Percentiles rank a stretch among this genome's conserved stretches.
Evolutionary conservation across 2,888 invertebrate species (phyloP).

Genomic region (Artemia sp.): DNA sequence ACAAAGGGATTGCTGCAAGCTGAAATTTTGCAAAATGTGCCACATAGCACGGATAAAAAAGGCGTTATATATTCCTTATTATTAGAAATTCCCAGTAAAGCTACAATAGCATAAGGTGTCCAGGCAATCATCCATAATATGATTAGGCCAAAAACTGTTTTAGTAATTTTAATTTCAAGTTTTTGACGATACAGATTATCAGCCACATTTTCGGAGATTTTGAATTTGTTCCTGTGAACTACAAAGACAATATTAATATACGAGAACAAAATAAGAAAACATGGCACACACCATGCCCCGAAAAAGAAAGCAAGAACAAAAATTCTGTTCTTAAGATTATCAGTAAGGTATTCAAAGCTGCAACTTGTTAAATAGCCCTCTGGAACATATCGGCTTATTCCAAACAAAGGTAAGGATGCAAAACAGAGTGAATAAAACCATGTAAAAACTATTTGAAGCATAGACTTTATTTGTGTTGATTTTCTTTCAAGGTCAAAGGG

Average conservation of each 20-base stretch:
- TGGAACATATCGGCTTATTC: conserved; percentile 57
- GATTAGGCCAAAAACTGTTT: conserved; percentile 17
- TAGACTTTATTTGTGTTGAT: conserved; percentile 39
- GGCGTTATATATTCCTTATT: background rate
- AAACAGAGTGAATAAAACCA: conserved; percentile 58
- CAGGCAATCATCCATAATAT: conserved; percentile 18
- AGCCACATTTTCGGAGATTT: background rate
- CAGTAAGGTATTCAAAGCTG: conserved; percentile 64
- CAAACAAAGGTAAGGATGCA: conserved; percentile 51
- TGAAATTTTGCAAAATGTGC: conserved; percentile 8
- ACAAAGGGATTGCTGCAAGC: background rate
- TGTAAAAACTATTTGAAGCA: conserved; percentile 43
- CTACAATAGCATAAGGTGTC: conserved; percentile 19
- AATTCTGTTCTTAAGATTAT: conserved; percentile 39
- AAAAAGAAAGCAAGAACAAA: conserved; percentile 58
- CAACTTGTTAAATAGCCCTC: conserved; percentile 69
- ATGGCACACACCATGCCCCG: conserved; percentile 56
- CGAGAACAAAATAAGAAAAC: conserved; percentile 50
- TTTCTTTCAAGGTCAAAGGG: conserved; percentile 50
- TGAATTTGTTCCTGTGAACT: background rate
- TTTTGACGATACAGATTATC: background rate
- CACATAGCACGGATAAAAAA: background rate
- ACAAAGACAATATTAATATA: conserved; percentile 55
- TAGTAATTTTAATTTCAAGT: conserved; percentile 18
- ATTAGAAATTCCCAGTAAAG: background rate